phyloP scores from a whole-genome alignment of 1,140 invertebrate species.

The Parapsyche elsis region DNA sequence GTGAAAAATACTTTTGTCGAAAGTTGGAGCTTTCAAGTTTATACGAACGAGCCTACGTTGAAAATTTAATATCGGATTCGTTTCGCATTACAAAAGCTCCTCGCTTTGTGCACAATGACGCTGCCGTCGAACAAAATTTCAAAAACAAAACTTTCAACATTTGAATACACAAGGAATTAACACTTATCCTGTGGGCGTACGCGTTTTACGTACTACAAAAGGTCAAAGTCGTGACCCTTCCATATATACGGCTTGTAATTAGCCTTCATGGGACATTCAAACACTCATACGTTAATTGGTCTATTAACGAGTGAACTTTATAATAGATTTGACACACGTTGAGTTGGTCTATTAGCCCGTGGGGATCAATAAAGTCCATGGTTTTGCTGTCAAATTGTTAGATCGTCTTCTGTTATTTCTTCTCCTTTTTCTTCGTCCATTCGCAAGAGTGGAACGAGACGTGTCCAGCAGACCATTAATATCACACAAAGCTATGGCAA shows the following conservation, averaged over 20 bases:
- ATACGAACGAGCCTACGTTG: not conserved
- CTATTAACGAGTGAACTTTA: no score
- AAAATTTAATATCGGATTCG: slow-evolving; percentile 24
- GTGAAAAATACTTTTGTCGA: not conserved
- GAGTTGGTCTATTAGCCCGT: no score
- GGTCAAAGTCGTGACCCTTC: no score
- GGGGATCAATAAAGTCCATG: no score
- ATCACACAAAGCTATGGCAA: slow-evolving; percentile 33
- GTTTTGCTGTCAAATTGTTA: not conserved
- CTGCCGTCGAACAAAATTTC: not conserved
- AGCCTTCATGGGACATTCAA: no score
- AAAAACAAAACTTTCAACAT: no score
- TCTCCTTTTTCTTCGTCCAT: not conserved
- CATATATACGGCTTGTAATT: no score
- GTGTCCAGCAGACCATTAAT: slow-evolving; percentile 40
- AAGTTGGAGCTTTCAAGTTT: not conserved
- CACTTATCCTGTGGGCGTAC: no score
- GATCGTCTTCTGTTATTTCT: slow-evolving; percentile 10
- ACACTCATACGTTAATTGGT: no score
- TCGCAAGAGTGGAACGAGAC: slow-evolving; percentile 13
- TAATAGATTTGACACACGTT: no score
- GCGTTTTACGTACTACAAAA: no score
- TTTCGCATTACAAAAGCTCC: slow-evolving; percentile 9
- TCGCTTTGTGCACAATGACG: slow-evolving; percentile 18
- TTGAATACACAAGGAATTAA: no score